Evolutionary conservation across 30 jellyfish, hydroid and myxozoan genomes (phyloP).

Genomic region (Clytia hemisphaerica): DNA sequence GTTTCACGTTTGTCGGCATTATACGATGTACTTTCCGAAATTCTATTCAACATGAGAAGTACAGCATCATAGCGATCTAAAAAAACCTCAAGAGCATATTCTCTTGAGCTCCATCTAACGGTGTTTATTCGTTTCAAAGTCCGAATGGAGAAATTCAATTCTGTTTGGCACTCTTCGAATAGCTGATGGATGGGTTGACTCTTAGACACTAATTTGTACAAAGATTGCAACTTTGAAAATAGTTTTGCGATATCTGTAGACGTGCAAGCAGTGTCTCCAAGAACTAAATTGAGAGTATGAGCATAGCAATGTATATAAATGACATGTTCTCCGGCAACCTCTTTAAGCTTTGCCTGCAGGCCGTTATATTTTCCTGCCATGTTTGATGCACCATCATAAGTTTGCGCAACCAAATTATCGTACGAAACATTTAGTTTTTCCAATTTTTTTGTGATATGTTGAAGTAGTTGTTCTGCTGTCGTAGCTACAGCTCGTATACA

Average conservation of each 20-base stretch:
- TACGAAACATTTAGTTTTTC: too few species aligned
- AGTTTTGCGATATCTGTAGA: background rate
- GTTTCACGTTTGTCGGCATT: background rate
- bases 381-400: slow-evolving; percentile 21
- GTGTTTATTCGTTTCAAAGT: slow-evolving; percentile 10
- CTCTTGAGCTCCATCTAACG: slow-evolving; percentile 35
- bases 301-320: slow-evolving; percentile 29
- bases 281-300: slow-evolving; percentile 16
- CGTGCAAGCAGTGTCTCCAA: slow-evolving; percentile 13
- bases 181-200: slow-evolving; percentile 3
- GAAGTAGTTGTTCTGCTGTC: slow-evolving; percentile 4
- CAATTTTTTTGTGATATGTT: background rate
- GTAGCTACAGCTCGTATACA: slow-evolving; percentile 6
- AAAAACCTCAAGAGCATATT: slow-evolving; percentile 17
- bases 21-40: slow-evolving; percentile 17
- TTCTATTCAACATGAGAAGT: slow-evolving; percentile 4
- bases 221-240: slow-evolving; percentile 9
- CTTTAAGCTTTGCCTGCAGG: too few species aligned
- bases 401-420: slow-evolving; percentile 8
- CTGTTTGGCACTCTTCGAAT: slow-evolving; percentile 1
- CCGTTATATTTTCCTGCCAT: slow-evolving; percentile 15
- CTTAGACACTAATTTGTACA: slow-evolving; percentile 15
- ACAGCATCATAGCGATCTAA: slow-evolving; percentile 35
- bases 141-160: background rate
- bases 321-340: slow-evolving; percentile 26